These are phyloP conservation scores for Eleutherodactylus coqui DNA, from an alignment of 2,797 vertebrate species.

Conservation along the genomic window DNA sequence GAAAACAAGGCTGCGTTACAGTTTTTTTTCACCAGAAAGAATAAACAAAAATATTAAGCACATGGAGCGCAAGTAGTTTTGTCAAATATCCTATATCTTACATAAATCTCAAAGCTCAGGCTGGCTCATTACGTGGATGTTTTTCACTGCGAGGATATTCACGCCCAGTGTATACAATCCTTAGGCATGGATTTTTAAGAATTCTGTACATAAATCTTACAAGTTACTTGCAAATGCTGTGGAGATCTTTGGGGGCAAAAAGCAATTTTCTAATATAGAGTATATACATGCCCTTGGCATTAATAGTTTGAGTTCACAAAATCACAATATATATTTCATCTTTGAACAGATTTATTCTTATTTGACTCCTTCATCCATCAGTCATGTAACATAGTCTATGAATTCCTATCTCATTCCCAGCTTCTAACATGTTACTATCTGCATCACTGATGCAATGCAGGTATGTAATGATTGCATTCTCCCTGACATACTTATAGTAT, in stretches of 20 bases:
- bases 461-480: background rate
- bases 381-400: background rate
- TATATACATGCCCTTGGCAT: background rate
- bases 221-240: background rate
- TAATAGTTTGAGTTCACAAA: background rate
- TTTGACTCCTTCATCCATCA: background rate
- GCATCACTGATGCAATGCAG: background rate
- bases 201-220: slow-evolving; percentile 1
- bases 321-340: background rate
- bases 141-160: background rate
- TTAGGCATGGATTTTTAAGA: background rate
- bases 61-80: background rate
- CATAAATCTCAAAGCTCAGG: background rate
- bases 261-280: background rate
- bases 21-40: background rate
- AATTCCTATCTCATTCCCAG: background rate
- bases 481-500: background rate
- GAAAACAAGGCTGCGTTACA: background rate
- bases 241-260: background rate
- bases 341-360: background rate
- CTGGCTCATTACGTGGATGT: background rate
- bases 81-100: background rate
- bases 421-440: background rate
- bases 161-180: background rate
- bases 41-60: background rate